Evolutionary conservation across 2,888 invertebrate species (phyloP).

Genomic region (Seladonia tumulorum): DNA sequence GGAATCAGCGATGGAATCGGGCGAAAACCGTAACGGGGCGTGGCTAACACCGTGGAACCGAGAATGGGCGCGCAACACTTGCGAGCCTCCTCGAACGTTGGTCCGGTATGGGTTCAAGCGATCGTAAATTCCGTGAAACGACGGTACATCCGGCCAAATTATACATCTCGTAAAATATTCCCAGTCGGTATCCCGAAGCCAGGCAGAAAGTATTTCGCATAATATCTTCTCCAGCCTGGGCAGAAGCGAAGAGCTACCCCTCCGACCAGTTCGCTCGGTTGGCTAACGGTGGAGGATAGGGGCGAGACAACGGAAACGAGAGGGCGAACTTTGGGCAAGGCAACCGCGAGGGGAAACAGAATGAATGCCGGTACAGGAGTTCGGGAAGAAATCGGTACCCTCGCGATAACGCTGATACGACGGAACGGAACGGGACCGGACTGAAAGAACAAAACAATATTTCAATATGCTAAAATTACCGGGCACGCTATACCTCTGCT

Average conservation of each 20-base stretch:
- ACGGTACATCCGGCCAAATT: conserved; percentile 72
- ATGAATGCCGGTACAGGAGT: conserved; percentile 58
- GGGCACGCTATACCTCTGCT: conserved; percentile 25
- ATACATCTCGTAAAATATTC: conserved; percentile 76
- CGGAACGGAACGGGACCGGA: conserved; percentile 31
- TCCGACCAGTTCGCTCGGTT: conserved; percentile 25
- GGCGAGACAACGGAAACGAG: not conserved
- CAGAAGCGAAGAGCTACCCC: conserved; percentile 12
- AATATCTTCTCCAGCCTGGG: conserved; percentile 55
- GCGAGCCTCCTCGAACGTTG: conserved; percentile 7
- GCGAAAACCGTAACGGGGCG: not conserved
- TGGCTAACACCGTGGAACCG: too few relatives aligned
- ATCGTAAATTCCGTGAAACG: conserved; percentile 64
- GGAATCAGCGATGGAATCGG: not conserved
- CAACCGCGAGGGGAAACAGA: conserved; percentile 33
- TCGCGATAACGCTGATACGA: conserved; percentile 61
- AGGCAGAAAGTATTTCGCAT: conserved; percentile 69
- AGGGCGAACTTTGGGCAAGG: conserved; percentile 15
- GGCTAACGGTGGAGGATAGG: conserved; percentile 14
- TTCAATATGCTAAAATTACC: conserved; percentile 67
- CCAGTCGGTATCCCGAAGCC: conserved; percentile 65
- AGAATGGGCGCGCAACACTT: not conserved
- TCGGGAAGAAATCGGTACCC: conserved; percentile 23
- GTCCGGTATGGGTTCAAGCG: conserved; percentile 6
- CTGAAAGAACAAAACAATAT: conserved; percentile 60